Evolutionary conservation across 23 tunicate species (phyloP).

Genomic region (Ciona savignyi): DNA sequence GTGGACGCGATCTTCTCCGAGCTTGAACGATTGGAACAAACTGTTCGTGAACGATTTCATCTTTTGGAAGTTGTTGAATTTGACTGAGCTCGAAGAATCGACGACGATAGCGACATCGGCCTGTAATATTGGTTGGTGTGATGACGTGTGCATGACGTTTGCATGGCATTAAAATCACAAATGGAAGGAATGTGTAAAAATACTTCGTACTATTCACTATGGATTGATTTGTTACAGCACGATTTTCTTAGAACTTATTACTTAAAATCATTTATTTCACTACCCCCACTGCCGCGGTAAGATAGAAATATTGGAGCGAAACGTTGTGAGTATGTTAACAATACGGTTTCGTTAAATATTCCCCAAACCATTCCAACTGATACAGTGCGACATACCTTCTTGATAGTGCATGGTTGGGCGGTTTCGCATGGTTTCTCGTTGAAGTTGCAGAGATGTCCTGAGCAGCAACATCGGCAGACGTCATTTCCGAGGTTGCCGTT

Average conservation of each 20-base stretch:
- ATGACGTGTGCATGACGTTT: too few relatives aligned
- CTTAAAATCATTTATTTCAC: too few relatives aligned
- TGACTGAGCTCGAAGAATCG: conserved; percentile 94
- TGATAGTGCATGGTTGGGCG: conserved; percentile 21
- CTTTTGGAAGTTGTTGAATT: conserved; percentile 78
- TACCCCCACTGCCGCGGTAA: too few relatives aligned
- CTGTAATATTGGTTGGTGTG: too few relatives aligned
- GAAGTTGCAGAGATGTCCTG: conserved; percentile 89
- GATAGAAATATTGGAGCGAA: too few relatives aligned
- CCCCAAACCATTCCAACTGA: neutral
- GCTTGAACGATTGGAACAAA: conserved; percentile 47
- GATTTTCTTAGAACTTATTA: too few relatives aligned
- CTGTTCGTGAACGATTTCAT: conserved; percentile 64
- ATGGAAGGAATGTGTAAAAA: too few relatives aligned
- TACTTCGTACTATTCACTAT: too few relatives aligned
- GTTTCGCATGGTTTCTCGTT: conserved; percentile 77
- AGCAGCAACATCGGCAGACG: conserved; percentile 98
- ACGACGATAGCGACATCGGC: conserved; percentile 84
- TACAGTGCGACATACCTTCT: conserved; percentile 15
- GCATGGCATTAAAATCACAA: too few relatives aligned
- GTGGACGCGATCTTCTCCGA: conserved; percentile 52
- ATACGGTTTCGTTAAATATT: too few relatives aligned
- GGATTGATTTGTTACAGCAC: too few relatives aligned
- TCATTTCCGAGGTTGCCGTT: conserved; percentile 57
- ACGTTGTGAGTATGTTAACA: too few relatives aligned